These are phyloP conservation scores for Folsomia manolachei DNA, from an alignment of 2,888 invertebrate genomes.

Conservation along the genomic window DNA sequence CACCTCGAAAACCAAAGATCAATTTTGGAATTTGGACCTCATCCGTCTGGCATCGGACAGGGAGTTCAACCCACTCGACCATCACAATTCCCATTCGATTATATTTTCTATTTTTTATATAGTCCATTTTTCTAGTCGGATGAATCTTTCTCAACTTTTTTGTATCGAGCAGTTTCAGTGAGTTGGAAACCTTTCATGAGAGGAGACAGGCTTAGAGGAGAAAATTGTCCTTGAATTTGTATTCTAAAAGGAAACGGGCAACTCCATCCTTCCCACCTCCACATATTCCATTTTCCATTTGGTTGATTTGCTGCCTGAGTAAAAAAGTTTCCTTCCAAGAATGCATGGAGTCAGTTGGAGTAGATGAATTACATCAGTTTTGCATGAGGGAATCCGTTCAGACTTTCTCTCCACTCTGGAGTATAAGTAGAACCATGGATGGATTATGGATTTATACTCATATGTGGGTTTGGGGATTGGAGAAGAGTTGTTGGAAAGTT, in stretches of 20 bases:
- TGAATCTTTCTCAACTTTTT: too few species aligned
- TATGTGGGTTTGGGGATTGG: background rate
- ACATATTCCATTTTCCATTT: background rate
- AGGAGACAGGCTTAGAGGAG: background rate
- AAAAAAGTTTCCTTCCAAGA: background rate
- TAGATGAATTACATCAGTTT: background rate
- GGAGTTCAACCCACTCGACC: background rate
- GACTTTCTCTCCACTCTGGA: background rate
- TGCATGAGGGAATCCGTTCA: background rate
- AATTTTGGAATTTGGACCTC: background rate
- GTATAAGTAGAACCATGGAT: too few species aligned
- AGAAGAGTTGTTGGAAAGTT: background rate
- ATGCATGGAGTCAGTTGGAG: background rate
- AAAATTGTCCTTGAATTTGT: background rate
- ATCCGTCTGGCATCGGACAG: too few species aligned
- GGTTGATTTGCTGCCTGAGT: too few species aligned
- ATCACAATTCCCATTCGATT: background rate
- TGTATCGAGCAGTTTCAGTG: background rate
- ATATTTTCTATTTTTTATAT: background rate
- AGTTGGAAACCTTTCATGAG: background rate
- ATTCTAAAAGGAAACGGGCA: too few species aligned
- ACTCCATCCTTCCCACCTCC: background rate
- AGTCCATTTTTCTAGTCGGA: background rate
- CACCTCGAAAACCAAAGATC: background rate
- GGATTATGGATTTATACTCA: background rate